Evolutionary conservation across 2,113 vertebrate genomes (phyloP), one percentile per base, ranked within the genome.

Genomic region (Cyprinus carpio): DNA sequence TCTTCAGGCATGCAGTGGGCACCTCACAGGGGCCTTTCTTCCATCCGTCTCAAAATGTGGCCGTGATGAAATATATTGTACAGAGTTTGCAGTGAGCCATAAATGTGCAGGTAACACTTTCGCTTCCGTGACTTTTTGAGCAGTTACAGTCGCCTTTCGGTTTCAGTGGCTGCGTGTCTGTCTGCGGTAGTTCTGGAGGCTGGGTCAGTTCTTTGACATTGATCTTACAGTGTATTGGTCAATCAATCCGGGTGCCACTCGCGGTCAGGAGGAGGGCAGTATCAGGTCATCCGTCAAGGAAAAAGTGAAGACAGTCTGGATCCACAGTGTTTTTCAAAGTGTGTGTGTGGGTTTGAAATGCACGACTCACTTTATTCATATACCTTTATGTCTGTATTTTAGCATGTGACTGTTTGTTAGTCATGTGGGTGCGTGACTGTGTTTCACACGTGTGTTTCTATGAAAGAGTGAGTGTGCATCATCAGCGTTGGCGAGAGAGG

Each of bases 381-480:
- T 74, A 51, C 43, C n/a, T 31, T 69, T 71, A 31, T 62, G 64
- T 84, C 37, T 84, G 75, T 74, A 58, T 72, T 34, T 87, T 10
- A 79, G 27, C 58, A 5, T 67, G 49, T 83, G 56, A 54, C 5
- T 40, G 23, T 64, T 58, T 18, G 67, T 80, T 64, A 20, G 75
- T 29, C 25, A 13, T 65, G 51, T 64, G 82, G 16, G 72, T 84
- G 82, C 75, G 60, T 74, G 65, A 51, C 23, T 46, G 74, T 37
- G 31, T 85, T 62, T 96, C 94, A 97, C 91, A 96, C 95, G 0
- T 97, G 96, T 5, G 95, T 97, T 92, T 97, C 96, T 56, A 97
- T 98, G 94, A 98, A 97, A 78, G 97, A 98, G 92, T 97, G 95
- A 25, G 95, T 97, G 90, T 96, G 97, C 88, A 96, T 96, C 92